Conservation (phyloP, 2,797 vertebrate genomes). For the Centropyge bicolor region DNA sequence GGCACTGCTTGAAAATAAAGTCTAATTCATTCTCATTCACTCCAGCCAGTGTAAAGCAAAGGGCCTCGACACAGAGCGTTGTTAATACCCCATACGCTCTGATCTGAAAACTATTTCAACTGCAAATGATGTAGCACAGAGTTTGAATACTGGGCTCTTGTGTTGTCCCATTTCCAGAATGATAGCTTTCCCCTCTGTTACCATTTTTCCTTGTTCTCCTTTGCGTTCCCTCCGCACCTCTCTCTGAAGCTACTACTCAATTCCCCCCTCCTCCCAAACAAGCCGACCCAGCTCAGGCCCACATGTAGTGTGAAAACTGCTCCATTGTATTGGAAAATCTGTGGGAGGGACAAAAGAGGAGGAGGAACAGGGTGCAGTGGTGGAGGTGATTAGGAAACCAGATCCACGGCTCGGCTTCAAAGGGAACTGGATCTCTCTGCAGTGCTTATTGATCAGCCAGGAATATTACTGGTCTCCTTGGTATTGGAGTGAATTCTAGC, state of each 20-base stretch:
- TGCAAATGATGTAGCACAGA: conserved; percentile 14
- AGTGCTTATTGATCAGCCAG: conserved; percentile 82
- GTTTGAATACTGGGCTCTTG: neutral
- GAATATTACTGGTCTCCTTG: conserved; percentile 73
- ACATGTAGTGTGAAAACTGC: conserved; percentile 77
- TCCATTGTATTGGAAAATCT: conserved; percentile 83
- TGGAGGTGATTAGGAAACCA: conserved; percentile 85
- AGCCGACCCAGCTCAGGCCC: conserved; percentile 64
- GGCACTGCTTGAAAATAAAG: neutral
- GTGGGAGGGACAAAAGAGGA: conserved; percentile 75
- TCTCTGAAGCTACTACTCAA: conserved; percentile 43
- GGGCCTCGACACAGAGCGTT: neutral
- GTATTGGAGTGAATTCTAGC: conserved; percentile 55
- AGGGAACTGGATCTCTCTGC: conserved; percentile 82
- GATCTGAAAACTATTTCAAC: conserved; percentile 28
- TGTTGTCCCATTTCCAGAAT: conserved; percentile 41
- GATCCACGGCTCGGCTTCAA: conserved; percentile 81
- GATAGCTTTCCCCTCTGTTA: conserved; percentile 49
- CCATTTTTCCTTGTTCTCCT: conserved; percentile 73
- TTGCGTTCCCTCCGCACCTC: conserved; percentile 47
- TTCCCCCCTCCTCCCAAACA: conserved; percentile 56
- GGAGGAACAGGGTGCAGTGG: conserved; percentile 68
- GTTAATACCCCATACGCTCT: neutral
- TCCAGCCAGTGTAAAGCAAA: neutral
- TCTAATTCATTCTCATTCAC: neutral